A percentile compares a stretch with the other conserved stretches of the same genome.
These are phyloP conservation scores for Litoditis marina DNA, from an alignment of 2,888 invertebrate genomes.

Conservation along the genomic window DNA sequence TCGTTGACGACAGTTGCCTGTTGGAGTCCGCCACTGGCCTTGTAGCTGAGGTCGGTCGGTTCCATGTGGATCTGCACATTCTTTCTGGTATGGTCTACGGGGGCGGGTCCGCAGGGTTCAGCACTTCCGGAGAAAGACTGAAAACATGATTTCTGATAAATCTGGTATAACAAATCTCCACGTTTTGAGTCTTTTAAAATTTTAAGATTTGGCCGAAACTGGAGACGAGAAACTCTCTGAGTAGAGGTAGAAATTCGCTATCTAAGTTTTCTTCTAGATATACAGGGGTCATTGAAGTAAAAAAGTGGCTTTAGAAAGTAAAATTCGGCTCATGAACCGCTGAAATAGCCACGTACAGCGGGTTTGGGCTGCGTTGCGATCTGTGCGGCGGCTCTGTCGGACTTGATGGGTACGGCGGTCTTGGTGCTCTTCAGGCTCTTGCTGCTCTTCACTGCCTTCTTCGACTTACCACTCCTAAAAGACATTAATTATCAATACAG, in stretches of 20 bases:
- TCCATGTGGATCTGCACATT: conserved; percentile 4
- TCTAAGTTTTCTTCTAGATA: too few species aligned
- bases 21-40: conserved; percentile 8
- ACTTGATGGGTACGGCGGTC: neutral
- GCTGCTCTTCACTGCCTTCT: conserved; percentile 6
- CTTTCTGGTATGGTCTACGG: neutral
- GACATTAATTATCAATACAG: too few species aligned
- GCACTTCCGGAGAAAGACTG: too few species aligned
- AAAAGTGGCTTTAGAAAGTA: too few species aligned
- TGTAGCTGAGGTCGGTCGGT: conserved; percentile 10
- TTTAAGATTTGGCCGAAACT: too few species aligned
- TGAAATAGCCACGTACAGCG: conserved; percentile 16
- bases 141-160: too few species aligned
- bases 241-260: too few species aligned
- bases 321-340: neutral
- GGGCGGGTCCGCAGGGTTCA: too few species aligned
- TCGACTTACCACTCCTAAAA: conserved; percentile 1
- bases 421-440: conserved; percentile 1
- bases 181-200: too few species aligned
- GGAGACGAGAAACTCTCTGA: too few species aligned
- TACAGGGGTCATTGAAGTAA: too few species aligned
- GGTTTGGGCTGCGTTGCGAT: conserved; percentile 20
- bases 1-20: conserved; percentile 13
- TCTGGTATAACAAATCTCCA: too few species aligned
- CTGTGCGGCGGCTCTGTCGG: neutral